Percentiles rank a stretch among this genome's conserved stretches.
These are phyloP conservation scores for Labia minor DNA, from an alignment of 2,888 invertebrate species.

Conservation along the genomic window DNA sequence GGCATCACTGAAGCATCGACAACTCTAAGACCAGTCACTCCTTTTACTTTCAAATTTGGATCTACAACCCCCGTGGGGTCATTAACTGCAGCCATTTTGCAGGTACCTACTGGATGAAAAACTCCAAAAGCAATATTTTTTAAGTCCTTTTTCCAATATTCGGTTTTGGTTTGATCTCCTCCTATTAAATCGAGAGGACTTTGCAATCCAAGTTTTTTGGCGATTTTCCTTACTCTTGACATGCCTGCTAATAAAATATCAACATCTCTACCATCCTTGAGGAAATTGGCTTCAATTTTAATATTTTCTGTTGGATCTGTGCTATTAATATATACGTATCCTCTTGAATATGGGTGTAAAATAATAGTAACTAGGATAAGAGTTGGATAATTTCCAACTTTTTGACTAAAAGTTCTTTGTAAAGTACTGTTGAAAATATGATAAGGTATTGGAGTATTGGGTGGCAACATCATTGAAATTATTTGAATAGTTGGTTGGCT, in stretches of 20 bases:
- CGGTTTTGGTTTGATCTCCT: neutral
- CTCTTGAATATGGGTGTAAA: neutral
- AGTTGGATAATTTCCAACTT: neutral
- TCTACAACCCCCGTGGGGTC: neutral
- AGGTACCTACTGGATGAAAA: neutral
- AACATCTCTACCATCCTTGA: neutral
- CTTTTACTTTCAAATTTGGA: conserved; percentile 1
- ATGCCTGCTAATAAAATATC: neutral
- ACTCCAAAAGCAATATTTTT: neutral
- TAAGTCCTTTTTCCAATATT: neutral
- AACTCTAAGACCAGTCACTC: neutral
- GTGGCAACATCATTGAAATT: too few relatives aligned
- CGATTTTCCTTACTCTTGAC: neutral
- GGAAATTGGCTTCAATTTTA: neutral
- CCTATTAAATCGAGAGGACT: too few relatives aligned
- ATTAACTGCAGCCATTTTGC: neutral
- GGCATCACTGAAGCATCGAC: neutral
- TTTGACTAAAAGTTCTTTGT: neutral
- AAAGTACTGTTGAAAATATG: neutral
- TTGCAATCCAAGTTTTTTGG: too few relatives aligned
- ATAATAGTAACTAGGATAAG: neutral
- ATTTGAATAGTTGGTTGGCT: too few relatives aligned
- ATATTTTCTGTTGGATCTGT: neutral
- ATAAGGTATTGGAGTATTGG: neutral
- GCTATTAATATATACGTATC: neutral